Conservation (phyloP, 2,113 vertebrate species). For the Myiagra hebetior region DNA sequence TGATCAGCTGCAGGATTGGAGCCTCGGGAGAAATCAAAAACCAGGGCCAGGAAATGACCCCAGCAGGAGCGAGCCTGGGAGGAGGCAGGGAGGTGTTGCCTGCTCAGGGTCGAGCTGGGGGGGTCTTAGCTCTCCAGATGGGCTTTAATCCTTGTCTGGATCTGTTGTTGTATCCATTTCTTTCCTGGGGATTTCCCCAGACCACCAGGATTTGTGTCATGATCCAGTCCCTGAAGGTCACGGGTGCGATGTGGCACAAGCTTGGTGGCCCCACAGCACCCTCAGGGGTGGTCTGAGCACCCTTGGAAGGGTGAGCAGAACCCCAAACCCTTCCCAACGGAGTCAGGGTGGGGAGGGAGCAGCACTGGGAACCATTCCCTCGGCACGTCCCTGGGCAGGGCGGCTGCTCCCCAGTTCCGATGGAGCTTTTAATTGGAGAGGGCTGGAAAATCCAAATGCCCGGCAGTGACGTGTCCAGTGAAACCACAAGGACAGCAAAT, state of each 20-base stretch:
- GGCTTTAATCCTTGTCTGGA: fast-evolving
- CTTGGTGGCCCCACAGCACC: neutral
- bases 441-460: slow-evolving; percentile 14
- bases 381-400: neutral
- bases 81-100: neutral
- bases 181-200: neutral
- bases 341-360: neutral
- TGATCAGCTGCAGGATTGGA: slow-evolving; percentile 27
- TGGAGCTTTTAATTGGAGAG: slow-evolving; percentile 26
- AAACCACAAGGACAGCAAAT: slow-evolving; percentile 32
- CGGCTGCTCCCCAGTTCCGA: neutral
- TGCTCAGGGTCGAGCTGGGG: fast-evolving
- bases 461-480: neutral
- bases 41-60: neutral
- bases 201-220: fast-evolving
- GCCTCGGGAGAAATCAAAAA: neutral
- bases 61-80: neutral
- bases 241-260: neutral
- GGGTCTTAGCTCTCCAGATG: neutral
- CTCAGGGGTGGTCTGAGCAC: neutral
- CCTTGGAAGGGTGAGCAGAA: fast-evolving
- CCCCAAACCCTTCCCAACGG: neutral
- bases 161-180: fast-evolving
- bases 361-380: neutral
- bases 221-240: neutral